phyloP scores from a whole-genome alignment of 2,797 vertebrate species.

The Acropternis orthonyx region DNA sequence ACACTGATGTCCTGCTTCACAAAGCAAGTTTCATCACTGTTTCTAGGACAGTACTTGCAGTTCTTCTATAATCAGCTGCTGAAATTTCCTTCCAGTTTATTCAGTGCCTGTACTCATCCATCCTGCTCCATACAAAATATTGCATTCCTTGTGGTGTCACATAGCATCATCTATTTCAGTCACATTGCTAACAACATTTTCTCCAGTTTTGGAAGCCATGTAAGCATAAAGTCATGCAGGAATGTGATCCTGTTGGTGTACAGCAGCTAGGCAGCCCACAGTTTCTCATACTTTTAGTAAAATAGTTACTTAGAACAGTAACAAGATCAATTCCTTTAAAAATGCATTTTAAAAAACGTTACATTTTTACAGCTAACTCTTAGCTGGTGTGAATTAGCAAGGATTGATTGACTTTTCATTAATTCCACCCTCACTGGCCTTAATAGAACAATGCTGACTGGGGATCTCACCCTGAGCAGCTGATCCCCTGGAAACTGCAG shows the following conservation, averaged over 20 bases:
- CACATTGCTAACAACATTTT: neutral
- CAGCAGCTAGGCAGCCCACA: neutral
- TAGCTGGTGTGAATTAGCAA: neutral
- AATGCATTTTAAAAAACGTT: neutral
- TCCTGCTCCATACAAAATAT: neutral
- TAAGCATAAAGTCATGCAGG: neutral
- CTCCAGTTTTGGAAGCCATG: neutral
- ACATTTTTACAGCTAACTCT: neutral
- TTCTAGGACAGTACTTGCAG: neutral
- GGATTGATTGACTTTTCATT: neutral
- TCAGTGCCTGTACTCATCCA: neutral
- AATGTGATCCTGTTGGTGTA: neutral
- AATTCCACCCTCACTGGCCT: neutral
- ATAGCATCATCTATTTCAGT: constrained; percentile 4
- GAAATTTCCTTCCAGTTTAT: neutral
- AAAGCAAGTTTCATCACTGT: neutral
- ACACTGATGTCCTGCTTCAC: neutral
- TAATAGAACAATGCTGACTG: neutral
- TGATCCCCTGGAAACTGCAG: neutral
- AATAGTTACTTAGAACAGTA: neutral
- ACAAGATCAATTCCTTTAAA: neutral
- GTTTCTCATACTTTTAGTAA: neutral
- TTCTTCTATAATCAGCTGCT: neutral
- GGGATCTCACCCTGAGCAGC: neutral
- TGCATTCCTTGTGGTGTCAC: neutral